Evolutionary conservation across 2,888 invertebrate species (phyloP).

Genomic region (Scaptomyza tumidula): DNA sequence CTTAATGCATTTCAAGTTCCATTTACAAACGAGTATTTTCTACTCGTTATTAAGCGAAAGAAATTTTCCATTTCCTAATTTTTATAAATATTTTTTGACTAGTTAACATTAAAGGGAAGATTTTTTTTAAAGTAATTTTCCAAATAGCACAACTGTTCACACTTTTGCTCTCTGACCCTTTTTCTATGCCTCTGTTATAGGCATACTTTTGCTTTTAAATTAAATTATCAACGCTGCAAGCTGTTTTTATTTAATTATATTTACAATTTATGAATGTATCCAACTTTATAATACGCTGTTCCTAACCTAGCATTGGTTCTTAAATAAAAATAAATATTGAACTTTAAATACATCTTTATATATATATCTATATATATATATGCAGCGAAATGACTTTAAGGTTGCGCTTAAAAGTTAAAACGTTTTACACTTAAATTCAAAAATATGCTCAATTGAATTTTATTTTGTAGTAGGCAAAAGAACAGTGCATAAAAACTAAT

Average conservation of each 20-base stretch:
- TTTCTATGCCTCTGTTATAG: too few relatives aligned
- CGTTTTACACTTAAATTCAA: neutral
- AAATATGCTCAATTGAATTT: neutral
- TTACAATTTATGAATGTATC: neutral
- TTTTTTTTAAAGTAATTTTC: too few relatives aligned
- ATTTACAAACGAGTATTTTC: neutral
- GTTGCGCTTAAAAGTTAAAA: neutral
- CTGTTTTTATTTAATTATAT: constrained; percentile 11
- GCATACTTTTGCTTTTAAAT: neutral
- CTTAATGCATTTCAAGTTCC: neutral
- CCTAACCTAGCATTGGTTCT: neutral
- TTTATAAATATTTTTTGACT: too few relatives aligned
- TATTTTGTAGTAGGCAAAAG: neutral
- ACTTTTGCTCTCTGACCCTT: too few relatives aligned
- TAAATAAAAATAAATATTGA: neutral
- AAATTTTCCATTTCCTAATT: too few relatives aligned
- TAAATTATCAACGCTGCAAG: neutral
- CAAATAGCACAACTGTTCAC: too few relatives aligned
- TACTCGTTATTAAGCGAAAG: too few relatives aligned
- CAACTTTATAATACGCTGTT: neutral
- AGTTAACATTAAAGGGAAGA: too few relatives aligned
- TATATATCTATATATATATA: too few relatives aligned
- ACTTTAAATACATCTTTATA: neutral
- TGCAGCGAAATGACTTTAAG: too few relatives aligned
- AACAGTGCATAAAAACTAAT: constrained; percentile 7